These are phyloP conservation scores for Columba guinea DNA, from an alignment of 2,797 vertebrate species.

Conservation along the genomic window DNA sequence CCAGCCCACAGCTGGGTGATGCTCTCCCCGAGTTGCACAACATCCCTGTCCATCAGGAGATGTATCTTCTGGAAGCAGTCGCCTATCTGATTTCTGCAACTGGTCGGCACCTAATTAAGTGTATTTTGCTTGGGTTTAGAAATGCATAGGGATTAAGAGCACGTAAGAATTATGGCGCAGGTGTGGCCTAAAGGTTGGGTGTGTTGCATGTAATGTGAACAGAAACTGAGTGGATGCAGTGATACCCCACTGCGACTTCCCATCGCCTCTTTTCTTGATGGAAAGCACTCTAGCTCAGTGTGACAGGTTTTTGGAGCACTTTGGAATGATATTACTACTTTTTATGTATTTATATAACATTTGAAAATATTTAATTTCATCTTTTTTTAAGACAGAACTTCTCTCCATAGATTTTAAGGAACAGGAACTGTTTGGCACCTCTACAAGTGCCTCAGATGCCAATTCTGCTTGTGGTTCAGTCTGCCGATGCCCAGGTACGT, in stretches of 20 bases:
- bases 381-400: background rate
- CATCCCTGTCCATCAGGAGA: background rate
- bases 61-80: background rate
- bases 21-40: background rate
- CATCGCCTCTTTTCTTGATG: background rate
- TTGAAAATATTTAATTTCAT: background rate
- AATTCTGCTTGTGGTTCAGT: background rate
- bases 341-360: background rate
- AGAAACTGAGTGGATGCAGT: background rate
- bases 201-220: fast-evolving
- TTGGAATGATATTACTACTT: background rate
- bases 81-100: constrained; percentile 3
- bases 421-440: fast-evolving
- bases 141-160: background rate
- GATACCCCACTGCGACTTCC: background rate
- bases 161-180: background rate
- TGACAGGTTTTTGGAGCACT: fast-evolving
- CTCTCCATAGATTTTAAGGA: background rate
- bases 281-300: background rate
- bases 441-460: fast-evolving
- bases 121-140: background rate
- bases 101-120: background rate
- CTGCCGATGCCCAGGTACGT: fast-evolving
- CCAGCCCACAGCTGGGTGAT: constrained; percentile 35
- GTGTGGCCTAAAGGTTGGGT: background rate